A percentile compares a stretch with the other conserved stretches of the same genome.
These are phyloP conservation scores for Oryzias woworae DNA, from an alignment of 2,113 vertebrate genomes.

Conservation along the genomic window DNA sequence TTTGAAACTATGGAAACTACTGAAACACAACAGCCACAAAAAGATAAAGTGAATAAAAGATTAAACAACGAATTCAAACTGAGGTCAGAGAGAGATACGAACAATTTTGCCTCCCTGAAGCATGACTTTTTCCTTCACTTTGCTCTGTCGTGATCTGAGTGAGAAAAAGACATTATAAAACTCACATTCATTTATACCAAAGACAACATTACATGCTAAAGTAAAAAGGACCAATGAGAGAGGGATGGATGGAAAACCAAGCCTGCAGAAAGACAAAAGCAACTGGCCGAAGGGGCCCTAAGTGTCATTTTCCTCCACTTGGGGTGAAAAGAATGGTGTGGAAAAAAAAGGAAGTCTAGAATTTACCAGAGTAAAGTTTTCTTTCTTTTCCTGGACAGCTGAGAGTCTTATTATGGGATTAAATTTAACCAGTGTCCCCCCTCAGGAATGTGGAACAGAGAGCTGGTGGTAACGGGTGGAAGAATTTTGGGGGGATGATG, in stretches of 20 bases:
- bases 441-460: slow-evolving; percentile 70
- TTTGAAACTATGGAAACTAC: too few species aligned
- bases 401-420: slow-evolving; percentile 84
- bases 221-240: slow-evolving; percentile 25
- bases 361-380: slow-evolving; percentile 77
- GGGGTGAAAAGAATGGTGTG: slow-evolving; percentile 52
- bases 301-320: slow-evolving; percentile 72
- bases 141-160: too few species aligned
- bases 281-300: slow-evolving; percentile 69
- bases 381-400: slow-evolving; percentile 81
- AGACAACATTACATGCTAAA: slow-evolving; percentile 57
- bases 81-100: too few species aligned
- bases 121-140: too few species aligned
- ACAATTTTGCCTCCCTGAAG: too few species aligned
- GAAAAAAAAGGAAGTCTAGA: slow-evolving; percentile 66
- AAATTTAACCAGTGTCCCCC: slow-evolving; percentile 78
- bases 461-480: slow-evolving; percentile 65
- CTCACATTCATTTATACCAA: slow-evolving; percentile 32
- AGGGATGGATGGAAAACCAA: slow-evolving; percentile 64
- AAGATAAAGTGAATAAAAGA: too few species aligned
- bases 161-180: background rate
- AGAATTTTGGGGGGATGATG: slow-evolving; percentile 59
- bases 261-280: slow-evolving; percentile 64
- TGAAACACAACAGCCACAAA: too few species aligned
- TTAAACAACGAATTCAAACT: too few species aligned